Evolutionary conservation across 2,113 vertebrate genomes (phyloP).

Genomic region (Equus quagga): DNA sequence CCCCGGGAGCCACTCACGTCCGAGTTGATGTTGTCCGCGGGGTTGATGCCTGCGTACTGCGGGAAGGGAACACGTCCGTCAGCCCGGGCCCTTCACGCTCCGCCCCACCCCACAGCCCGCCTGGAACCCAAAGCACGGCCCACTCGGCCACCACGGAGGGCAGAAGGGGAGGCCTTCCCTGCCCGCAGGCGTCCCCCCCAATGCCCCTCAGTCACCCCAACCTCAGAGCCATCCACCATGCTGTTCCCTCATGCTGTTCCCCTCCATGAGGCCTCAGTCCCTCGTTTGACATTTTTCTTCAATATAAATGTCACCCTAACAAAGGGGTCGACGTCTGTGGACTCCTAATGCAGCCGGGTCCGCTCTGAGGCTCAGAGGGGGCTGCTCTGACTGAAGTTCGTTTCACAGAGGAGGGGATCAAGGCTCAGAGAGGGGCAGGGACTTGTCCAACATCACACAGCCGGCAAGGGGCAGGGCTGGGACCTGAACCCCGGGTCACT

Average conservation of each 20-base stretch:
- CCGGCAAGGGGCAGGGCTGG: not conserved
- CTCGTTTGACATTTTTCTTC: not conserved
- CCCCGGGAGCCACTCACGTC: conserved; percentile 66
- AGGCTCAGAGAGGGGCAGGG: not conserved
- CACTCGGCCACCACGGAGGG: fast-evolving
- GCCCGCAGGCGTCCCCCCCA: not conserved
- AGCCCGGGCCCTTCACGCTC: not conserved
- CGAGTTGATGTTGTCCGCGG: not conserved
- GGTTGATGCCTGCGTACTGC: conserved; percentile 71
- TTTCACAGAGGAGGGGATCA: not conserved
- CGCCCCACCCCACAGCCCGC: not conserved
- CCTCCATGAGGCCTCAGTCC: not conserved
- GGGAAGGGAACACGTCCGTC: not conserved
- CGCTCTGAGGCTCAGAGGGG: not conserved
- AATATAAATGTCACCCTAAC: not conserved
- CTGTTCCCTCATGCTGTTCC: not conserved
- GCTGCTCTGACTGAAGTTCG: fast-evolving
- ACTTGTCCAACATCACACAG: not conserved
- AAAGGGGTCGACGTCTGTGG: not conserved
- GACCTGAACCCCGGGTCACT: not conserved
- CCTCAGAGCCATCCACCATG: not conserved
- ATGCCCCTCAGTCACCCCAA: no score
- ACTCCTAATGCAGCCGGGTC: not conserved
- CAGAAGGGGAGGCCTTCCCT: not conserved
- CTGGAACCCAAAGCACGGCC: no score